Percentiles rank a stretch among this genome's conserved stretches.
phyloP scores from a whole-genome alignment of 1,140 invertebrate genomes.

The Drosophila murphyi region DNA sequence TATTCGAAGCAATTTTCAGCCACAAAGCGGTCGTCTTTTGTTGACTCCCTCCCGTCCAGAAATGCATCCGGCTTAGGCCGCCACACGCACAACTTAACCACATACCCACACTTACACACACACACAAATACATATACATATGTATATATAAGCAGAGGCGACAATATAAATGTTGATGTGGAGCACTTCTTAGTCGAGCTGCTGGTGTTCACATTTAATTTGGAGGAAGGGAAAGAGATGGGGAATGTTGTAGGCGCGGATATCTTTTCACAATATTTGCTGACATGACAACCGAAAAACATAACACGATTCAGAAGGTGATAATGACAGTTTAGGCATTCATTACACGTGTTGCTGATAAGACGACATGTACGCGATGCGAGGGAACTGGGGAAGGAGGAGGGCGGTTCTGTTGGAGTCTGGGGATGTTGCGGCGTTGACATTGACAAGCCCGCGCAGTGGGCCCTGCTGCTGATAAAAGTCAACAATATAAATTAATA shows the following conservation, averaged over 20 bases:
- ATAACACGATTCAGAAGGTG: conserved; percentile 65
- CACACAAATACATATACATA: background rate
- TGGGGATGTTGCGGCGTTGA: conserved; percentile 18
- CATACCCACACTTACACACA: background rate
- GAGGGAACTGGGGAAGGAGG: background rate
- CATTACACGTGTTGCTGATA: conserved; percentile 84
- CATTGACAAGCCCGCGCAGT: conserved; percentile 61
- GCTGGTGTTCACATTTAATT: conserved; percentile 52
- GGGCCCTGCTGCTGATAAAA: conserved; percentile 66
- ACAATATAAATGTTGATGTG: conserved; percentile 76
- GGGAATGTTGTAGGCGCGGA: conserved; percentile 21
- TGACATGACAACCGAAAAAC: conserved; percentile 79
- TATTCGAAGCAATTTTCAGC: background rate
- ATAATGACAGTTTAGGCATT: conserved; percentile 83
- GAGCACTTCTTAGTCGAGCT: conserved; percentile 21
- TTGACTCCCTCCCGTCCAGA: background rate
- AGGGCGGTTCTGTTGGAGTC: background rate
- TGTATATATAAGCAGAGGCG: conserved; percentile 10
- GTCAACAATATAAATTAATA: conserved; percentile 84
- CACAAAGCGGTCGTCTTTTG: background rate
- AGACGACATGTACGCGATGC: conserved; percentile 37
- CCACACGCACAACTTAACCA: conserved; percentile 12
- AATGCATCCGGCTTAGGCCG: conserved; percentile 22
- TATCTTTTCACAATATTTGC: conserved; percentile 79
- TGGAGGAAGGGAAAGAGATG: conserved; percentile 11